Percentiles rank a stretch among this genome's conserved stretches.
Conservation (phyloP, 2,797 vertebrate genomes). For the Anas bernieri region DNA sequence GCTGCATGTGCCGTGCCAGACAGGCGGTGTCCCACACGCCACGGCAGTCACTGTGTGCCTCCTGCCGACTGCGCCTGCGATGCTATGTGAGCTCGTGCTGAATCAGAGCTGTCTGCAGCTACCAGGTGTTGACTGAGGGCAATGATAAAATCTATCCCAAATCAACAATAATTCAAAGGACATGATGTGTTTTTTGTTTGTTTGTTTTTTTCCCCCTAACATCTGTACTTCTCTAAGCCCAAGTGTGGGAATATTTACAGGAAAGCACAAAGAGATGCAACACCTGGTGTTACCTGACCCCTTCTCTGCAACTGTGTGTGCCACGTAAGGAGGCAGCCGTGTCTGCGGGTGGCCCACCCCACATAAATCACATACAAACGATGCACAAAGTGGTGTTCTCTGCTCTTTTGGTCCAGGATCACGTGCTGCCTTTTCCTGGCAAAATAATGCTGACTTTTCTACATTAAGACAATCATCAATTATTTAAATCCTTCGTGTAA, state of each 20-base stretch:
- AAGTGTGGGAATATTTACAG: not conserved
- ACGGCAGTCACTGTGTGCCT: accelerated
- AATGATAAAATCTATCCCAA: not conserved
- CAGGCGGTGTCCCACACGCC: not conserved
- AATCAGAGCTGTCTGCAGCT: not conserved
- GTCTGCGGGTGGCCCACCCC: not conserved
- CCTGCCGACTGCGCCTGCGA: not conserved
- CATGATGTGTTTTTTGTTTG: too few relatives aligned
- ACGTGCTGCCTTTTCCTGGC: accelerated
- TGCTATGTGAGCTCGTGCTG: accelerated
- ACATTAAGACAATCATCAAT: not conserved
- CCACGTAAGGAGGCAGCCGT: not conserved
- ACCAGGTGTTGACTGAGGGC: not conserved
- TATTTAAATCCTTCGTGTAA: not conserved
- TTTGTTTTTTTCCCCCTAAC: not conserved
- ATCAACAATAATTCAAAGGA: not conserved
- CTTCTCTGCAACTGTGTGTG: not conserved
- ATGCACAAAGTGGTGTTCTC: not conserved
- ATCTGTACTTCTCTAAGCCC: not conserved
- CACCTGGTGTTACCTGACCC: not conserved
- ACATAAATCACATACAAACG: not conserved
- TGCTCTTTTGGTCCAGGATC: not conserved
- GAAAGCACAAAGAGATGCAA: not conserved
- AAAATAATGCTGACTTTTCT: not conserved
- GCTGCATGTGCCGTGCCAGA: not conserved